Percentiles rank a stretch among this genome's conserved stretches.
Conservation (phyloP, 2,113 vertebrate species). For the Falco punctatus region DNA sequence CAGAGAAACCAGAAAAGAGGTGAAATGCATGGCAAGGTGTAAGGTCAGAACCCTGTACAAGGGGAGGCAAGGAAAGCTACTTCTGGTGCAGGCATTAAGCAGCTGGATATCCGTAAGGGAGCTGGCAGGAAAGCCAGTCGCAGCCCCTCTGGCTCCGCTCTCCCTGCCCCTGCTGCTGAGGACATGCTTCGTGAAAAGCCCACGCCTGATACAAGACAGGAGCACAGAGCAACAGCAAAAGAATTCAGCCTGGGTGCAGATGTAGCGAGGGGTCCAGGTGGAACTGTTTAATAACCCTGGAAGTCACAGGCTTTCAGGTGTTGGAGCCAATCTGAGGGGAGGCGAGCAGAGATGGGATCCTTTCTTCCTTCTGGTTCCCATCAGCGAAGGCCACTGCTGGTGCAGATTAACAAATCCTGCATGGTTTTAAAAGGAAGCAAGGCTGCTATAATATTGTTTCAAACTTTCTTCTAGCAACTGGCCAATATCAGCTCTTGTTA, state of each 20-base stretch:
- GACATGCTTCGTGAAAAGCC: neutral
- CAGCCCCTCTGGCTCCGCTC: neutral
- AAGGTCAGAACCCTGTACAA: neutral
- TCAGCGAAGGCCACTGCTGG: neutral
- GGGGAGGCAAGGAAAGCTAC: neutral
- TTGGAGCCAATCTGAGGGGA: neutral
- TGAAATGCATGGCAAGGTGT: rapidly evolving
- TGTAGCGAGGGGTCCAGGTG: neutral
- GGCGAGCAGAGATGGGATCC: neutral
- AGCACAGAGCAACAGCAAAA: neutral
- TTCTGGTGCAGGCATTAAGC: neutral
- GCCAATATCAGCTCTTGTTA: neutral
- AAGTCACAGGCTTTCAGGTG: neutral
- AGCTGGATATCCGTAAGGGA: neutral
- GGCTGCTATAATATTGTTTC: neutral
- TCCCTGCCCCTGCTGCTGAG: neutral
- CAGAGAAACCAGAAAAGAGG: neutral
- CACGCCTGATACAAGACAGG: neutral
- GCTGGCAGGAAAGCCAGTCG: neutral
- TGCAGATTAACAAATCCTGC: neutral
- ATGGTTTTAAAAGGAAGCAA: neutral
- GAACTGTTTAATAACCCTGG: neutral
- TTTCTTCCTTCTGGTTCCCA: neutral
- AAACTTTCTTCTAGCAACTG: neutral
- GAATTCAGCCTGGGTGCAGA: neutral